phyloP scores from a whole-genome alignment of 2,888 invertebrate species.

The Drosophila atripex region DNA sequence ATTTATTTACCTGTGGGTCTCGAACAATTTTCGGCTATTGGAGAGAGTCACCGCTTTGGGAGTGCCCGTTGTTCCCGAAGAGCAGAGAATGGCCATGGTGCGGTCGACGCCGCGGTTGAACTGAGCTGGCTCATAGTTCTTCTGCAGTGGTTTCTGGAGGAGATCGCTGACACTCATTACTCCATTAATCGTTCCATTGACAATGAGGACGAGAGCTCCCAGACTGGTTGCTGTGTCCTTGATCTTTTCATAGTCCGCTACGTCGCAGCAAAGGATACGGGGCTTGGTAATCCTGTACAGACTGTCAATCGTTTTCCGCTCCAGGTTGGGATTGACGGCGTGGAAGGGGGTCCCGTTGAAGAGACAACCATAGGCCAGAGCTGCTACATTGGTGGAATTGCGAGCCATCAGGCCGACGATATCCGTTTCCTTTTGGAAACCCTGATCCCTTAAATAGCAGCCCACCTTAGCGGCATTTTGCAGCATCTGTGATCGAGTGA shows the following conservation, averaged over 20 bases:
- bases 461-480: conserved; percentile 62
- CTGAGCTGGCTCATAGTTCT: conserved; percentile 44
- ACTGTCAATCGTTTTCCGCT: conserved; percentile 54
- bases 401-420: conserved; percentile 70
- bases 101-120: conserved; percentile 56
- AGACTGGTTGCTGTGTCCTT: conserved; percentile 40
- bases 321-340: conserved; percentile 63
- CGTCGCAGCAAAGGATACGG: conserved; percentile 71
- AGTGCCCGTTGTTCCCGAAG: conserved; percentile 81
- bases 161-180: conserved; percentile 45
- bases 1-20: conserved; percentile 51
- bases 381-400: conserved; percentile 68
- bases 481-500: conserved; percentile 62
- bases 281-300: conserved; percentile 70
- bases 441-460: conserved; percentile 49
- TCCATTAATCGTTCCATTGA: conserved; percentile 44
- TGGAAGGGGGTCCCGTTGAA: conserved; percentile 75
- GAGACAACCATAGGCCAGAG: conserved; percentile 70
- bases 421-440: conserved; percentile 58
- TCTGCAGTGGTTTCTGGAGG: conserved; percentile 34
- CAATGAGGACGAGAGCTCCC: conserved; percentile 34
- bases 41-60: conserved; percentile 80
- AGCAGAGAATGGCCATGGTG: conserved; percentile 76
- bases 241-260: conserved; percentile 61
- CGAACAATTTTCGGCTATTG: conserved; percentile 63